Conservation (phyloP, 2,113 vertebrate genomes). For the Pelobates fuscus region DNA sequence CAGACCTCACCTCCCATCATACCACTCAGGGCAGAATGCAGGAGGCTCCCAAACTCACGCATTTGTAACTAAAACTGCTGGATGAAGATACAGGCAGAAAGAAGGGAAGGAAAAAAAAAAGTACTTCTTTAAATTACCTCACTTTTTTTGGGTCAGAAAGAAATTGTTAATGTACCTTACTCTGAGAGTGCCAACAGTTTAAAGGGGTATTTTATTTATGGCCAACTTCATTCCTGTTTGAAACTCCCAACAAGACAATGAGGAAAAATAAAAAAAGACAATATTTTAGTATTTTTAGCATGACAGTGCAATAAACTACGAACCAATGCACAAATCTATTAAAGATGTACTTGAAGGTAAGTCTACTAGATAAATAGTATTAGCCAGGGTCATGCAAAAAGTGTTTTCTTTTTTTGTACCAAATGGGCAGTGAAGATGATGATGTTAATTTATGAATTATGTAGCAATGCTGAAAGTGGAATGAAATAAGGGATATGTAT, state of each 20-base stretch:
- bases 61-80: conserved; percentile 85
- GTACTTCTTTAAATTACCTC: conserved; percentile 92
- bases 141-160: conserved; percentile 64
- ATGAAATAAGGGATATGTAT: conserved; percentile 87
- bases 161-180: conserved; percentile 74
- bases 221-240: conserved; percentile 70
- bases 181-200: conserved; percentile 81
- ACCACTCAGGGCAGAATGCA: conserved; percentile 99
- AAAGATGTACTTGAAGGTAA: conserved; percentile 93
- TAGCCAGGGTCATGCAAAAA: conserved; percentile 77
- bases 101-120: conserved; percentile 37
- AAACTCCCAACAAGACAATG: conserved; percentile 62
- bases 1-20: conserved; percentile 98
- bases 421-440: conserved; percentile 59
- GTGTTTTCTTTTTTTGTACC: conserved; percentile 65
- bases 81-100: conserved; percentile 65
- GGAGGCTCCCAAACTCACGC: conserved; percentile 98
- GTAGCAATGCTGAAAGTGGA: conserved; percentile 73
- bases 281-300: conserved; percentile 72
- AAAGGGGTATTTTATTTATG: conserved; percentile 64
- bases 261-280: conserved; percentile 57
- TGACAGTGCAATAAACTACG: conserved; percentile 83
- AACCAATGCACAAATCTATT: conserved; percentile 75
- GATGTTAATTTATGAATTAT: conserved; percentile 88
- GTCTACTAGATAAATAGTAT: conserved; percentile 81